Percentiles rank a stretch among this genome's conserved stretches.
These are phyloP conservation scores for Drosophila anceps DNA, from an alignment of 2,888 invertebrate genomes.

Conservation along the genomic window DNA sequence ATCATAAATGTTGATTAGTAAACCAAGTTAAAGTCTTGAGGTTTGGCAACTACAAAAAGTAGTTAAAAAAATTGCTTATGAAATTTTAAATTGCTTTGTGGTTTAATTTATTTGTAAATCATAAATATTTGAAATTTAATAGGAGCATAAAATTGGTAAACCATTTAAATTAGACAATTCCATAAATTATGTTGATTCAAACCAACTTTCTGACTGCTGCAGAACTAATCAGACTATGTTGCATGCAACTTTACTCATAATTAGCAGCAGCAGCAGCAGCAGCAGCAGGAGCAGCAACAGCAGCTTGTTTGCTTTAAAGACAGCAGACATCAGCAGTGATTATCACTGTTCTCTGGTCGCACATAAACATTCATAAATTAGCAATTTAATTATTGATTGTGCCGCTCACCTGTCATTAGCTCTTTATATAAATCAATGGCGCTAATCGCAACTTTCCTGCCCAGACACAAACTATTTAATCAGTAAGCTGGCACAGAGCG, in stretches of 20 bases:
- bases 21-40: not conserved
- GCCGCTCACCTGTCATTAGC: constrained; percentile 59
- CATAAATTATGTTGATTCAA: not conserved
- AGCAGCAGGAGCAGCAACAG: not conserved
- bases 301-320: constrained; percentile 13
- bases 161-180: not conserved
- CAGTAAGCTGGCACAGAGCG: constrained; percentile 39
- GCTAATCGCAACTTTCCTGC: constrained; percentile 70
- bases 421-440: constrained; percentile 72
- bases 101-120: constrained; percentile 2
- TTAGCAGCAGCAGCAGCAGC: not conserved
- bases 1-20: constrained; percentile 11
- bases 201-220: not conserved
- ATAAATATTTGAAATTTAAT: constrained; percentile 1
- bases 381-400: constrained; percentile 39
- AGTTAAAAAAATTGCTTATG: constrained; percentile 13
- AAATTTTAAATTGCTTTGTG: not conserved
- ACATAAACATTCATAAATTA: constrained; percentile 24
- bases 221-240: constrained; percentile 7
- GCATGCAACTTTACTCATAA: not conserved
- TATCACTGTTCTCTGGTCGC: constrained; percentile 40
- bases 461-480: constrained; percentile 48
- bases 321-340: constrained; percentile 14
- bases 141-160: not conserved
- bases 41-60: constrained; percentile 2